Base-by-base conservation (phyloP, 2,113 vertebrate species). In the Xenopus laevis region DNA sequence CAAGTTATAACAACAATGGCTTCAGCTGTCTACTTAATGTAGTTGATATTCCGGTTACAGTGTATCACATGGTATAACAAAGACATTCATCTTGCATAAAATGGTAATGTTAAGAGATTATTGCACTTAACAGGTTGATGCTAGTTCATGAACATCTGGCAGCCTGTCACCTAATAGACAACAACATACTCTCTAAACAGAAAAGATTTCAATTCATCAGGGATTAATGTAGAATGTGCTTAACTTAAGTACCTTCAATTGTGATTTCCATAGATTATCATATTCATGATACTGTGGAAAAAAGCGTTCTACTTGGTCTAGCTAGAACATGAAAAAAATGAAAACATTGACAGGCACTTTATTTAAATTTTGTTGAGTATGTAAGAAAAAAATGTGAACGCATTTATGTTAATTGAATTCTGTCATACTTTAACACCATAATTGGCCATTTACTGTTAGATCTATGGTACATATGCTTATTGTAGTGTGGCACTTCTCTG, bases 241-340 rank as follows among this genome's bases (percentile, higher is more conserved):
- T 91, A 91, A 93, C 85, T 89, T 90, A 92, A 90, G 88, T 91
- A 91, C 87, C 91, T 89, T 88, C 85, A 88, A 86, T 83, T 40
- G 71, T 88, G 88, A 93, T 94, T 94, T 93, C 92, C 86, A 88
- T 87, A 90, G 91, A 96, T 95, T 93, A 93, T 87, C 93, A 94
- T 94, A 94, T 91, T 94, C 90, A 92, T 93, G 92, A 91, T 85
- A 87, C 80, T 84, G 86, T 80, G 82, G 84, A 27, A 27, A 86
- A 89, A 89, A 89, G 85, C 87, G 86, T 86, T 90, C 87, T 85
- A 88, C 88, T 90, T 82, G 83, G 83, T 89, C 83, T 87, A 86
- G 85, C 81, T 81, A 84, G 85, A 86, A 92, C 86, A 90, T 83
- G 87, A 88, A 86, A 88, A 85, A 86, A 91, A 91, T 90, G 90